Base-by-base conservation (phyloP, 1,140 invertebrate species). In the Lerema accius region DNA sequence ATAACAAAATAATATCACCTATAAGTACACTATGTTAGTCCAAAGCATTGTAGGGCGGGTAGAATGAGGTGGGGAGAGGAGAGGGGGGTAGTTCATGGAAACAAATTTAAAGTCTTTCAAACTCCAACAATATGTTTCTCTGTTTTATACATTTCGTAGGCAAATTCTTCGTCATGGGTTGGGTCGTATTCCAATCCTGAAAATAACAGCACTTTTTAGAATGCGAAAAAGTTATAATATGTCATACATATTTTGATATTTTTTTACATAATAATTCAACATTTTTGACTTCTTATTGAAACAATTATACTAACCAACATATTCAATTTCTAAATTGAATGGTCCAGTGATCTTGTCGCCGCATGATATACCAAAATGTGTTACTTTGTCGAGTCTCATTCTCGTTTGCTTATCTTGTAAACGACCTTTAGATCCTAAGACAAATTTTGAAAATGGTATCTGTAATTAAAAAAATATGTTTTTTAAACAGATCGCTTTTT, bases 391-490 rank as follows among this genome's bases (percentile, higher is more conserved):
- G 11, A 94, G 67, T 0, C 89, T 82, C 14, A 98, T 81, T 7
- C 92, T 75, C 10, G 58, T 69, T 84, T 99, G 98, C 15, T 91
- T 92, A 86, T 98, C 97, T 90, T 98, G 97, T 39, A 98, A 82
- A n/a, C 95, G 85, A 3, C 98, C 98, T 92, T 97, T 97, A 10
- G 94, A 94, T 4, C 93, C 91, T 10, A 97, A 88, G 55, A 96
- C 94, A 86, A 99, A 99, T 89, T 98, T 98, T 3, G 97, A 98
- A 92, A 99, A 98, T 13, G 98, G 98, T 78, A 99, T 97, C 95
- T 96, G 89, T 67, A 93, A 92, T n/a, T 53, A 59, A 37, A 63
- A 39, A 45, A 39, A 43, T 49, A 17, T 55, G 15, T 6, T 32
- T 51, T 19, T n/a, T n/a, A n/a, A n/a, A n/a, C n/a, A n/a, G n/a